Percentiles rank a stretch among this genome's conserved stretches.
These are phyloP conservation scores for Lepidocolaptes lacrymiger DNA, from an alignment of 2,797 vertebrate species.

Conservation along the genomic window DNA sequence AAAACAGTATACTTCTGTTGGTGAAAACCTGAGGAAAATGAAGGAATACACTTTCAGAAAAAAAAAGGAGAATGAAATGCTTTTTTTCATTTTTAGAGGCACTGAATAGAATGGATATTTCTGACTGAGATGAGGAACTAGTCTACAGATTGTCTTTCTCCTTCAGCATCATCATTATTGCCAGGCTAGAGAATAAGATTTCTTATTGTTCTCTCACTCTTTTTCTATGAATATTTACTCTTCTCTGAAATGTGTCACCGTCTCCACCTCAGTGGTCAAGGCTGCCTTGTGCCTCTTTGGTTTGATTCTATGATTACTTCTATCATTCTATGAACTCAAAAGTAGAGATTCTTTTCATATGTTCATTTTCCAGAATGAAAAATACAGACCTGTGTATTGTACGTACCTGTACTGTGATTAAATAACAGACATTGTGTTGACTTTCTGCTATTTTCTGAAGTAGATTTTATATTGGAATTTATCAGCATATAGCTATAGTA, in stretches of 20 bases:
- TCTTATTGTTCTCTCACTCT: background rate
- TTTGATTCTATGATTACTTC: background rate
- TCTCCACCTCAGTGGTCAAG: background rate
- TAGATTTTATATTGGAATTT: background rate
- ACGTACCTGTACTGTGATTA: background rate
- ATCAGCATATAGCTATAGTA: background rate
- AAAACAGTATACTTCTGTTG: background rate
- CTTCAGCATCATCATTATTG: background rate
- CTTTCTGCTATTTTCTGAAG: background rate
- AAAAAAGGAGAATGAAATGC: background rate
- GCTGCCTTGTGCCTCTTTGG: background rate
- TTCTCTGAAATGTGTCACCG: background rate
- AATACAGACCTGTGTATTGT: background rate
- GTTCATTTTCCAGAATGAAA: background rate
- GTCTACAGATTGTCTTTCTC: background rate
- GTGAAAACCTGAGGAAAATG: background rate
- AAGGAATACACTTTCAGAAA: constrained; percentile 23
- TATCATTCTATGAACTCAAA: background rate
- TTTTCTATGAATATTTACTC: background rate
- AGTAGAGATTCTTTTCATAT: background rate
- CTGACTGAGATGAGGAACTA: background rate
- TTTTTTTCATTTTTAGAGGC: background rate
- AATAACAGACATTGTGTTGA: background rate
- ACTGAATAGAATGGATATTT: background rate
- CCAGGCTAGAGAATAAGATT: background rate